Evolutionary conservation across 2,797 vertebrate species (phyloP), one percentile per base, ranked within the genome.

Genomic region (Etheostoma nigrum): DNA sequence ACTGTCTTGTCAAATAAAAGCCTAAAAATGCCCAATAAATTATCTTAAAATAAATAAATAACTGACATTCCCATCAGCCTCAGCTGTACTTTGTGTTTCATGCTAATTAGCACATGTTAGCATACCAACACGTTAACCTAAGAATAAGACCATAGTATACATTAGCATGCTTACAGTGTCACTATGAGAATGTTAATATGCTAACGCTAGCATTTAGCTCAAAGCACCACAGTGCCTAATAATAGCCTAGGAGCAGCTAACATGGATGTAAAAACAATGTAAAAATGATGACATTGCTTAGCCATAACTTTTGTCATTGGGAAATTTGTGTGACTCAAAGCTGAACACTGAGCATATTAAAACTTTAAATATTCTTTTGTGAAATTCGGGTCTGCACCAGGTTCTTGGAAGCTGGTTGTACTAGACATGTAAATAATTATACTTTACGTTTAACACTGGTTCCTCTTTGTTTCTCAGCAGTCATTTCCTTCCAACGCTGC

Each of bases 391-490:
- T 23, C 58, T 60, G 18, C 19, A 49, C 53, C 25, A 40, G 7
- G 23, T 55, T 21, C 19, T 12, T 1, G 6, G 2, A 65, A 33
- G 12, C 11, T 27, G 40, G 13, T 2, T 66, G 2, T 12, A 33
- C 51, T 16, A 42, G 18, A 62, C 21, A 52, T 58, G n/a, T 71
- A 65, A 57, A 76, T 54, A 2, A 54, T 63, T 15, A 49, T 1
- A 30, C 10, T 60, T 33, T 23, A 11, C 4, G 4, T 64, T 53
- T n/a, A 68, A 23, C 27, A 12, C 14, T 23, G 30, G 6, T 62
- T 60, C 49, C 10, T 72, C 47, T 78, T 67, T 49, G 4, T 83
- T 74, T 83, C 57, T 51, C 83, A 60, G 42, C 88, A 97, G 95
- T 88, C 94, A 11, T 89, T 87, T 51, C 91, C 92, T 19, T 47